These are phyloP conservation scores for Whitmania pigra DNA, from an alignment of 1,140 invertebrate genomes.

Conservation along the genomic window DNA sequence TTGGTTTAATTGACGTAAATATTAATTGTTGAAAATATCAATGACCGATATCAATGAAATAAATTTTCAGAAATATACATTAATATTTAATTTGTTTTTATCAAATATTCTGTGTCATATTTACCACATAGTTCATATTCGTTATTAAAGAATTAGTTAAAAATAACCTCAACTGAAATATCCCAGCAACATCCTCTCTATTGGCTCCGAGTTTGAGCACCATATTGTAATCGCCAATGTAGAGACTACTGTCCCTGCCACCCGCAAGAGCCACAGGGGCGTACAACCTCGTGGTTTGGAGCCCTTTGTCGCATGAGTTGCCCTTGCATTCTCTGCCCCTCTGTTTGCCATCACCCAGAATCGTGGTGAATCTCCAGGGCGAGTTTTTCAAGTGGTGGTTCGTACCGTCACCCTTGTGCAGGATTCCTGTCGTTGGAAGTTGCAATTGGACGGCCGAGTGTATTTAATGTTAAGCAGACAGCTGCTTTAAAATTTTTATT, in stretches of 20 bases:
- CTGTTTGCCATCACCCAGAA: slow-evolving; percentile 81
- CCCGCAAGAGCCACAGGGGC: slow-evolving; percentile 80
- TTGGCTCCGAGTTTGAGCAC: slow-evolving; percentile 71
- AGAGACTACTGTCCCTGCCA: slow-evolving; percentile 80
- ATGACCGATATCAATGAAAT: too few species aligned
- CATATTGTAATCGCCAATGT: slow-evolving; percentile 88
- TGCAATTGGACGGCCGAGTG: slow-evolving; percentile 5
- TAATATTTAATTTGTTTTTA: too few species aligned
- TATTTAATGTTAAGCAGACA: background rate
- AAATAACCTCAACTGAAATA: slow-evolving; percentile 69
- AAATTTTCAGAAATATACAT: background rate
- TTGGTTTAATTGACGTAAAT: background rate
- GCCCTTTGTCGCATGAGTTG: slow-evolving; percentile 58
- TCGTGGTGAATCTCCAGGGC: slow-evolving; percentile 72
- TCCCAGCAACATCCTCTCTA: slow-evolving; percentile 56
- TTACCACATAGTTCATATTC: too few species aligned
- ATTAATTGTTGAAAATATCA: too few species aligned
- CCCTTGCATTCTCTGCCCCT: slow-evolving; percentile 56
- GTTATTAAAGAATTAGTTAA: too few species aligned
- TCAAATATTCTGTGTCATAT: too few species aligned
- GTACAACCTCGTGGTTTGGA: slow-evolving; percentile 65
- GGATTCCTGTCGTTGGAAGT: slow-evolving; percentile 55
- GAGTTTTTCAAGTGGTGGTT: slow-evolving; percentile 90
- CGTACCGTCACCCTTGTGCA: slow-evolving; percentile 91
- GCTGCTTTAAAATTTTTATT: too few species aligned